phyloP scores from a whole-genome alignment of 1,140 invertebrate genomes.

The Oncopodura yosiiana region DNA sequence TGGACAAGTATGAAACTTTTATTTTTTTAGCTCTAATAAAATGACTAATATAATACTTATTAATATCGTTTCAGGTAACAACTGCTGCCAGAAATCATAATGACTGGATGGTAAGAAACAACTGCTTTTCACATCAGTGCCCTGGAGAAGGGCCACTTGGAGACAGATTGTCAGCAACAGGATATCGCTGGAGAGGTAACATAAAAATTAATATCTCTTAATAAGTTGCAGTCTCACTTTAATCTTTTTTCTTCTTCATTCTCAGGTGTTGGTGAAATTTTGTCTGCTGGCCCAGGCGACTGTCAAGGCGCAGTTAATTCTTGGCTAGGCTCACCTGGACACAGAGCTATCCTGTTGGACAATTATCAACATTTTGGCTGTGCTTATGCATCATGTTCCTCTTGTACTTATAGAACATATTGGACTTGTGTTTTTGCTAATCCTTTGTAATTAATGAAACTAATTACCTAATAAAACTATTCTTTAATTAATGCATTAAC shows the following conservation, averaged over 20 bases:
- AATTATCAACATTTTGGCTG: conserved; percentile 15
- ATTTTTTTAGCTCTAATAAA: neutral
- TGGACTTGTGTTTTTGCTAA: conserved; percentile 18
- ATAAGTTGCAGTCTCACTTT: too few relatives aligned
- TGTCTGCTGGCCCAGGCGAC: conserved; percentile 2
- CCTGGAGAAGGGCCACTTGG: conserved; percentile 8
- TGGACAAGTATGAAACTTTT: neutral
- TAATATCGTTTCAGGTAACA: conserved; percentile 1
- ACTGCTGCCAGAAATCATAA: conserved; percentile 5
- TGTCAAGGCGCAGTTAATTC: neutral
- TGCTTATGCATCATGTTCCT: neutral
- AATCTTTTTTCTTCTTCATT: too few relatives aligned
- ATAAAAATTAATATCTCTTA: too few relatives aligned
- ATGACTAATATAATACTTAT: neutral
- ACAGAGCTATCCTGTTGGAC: conserved; percentile 7
- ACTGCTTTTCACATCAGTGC: conserved; percentile 23
- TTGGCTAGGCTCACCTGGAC: conserved; percentile 17
- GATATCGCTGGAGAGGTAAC: conserved; percentile 15
- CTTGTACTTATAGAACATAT: conserved; percentile 3
- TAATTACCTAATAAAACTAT: too few relatives aligned
- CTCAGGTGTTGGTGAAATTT: conserved; percentile 14
- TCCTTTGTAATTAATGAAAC: too few relatives aligned
- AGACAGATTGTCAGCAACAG: conserved; percentile 3
- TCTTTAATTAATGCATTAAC: too few relatives aligned
- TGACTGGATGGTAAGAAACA: conserved; percentile 12